Conservation (phyloP, 2,113 vertebrate genomes). For the Nerophis lumbriciformis region DNA sequence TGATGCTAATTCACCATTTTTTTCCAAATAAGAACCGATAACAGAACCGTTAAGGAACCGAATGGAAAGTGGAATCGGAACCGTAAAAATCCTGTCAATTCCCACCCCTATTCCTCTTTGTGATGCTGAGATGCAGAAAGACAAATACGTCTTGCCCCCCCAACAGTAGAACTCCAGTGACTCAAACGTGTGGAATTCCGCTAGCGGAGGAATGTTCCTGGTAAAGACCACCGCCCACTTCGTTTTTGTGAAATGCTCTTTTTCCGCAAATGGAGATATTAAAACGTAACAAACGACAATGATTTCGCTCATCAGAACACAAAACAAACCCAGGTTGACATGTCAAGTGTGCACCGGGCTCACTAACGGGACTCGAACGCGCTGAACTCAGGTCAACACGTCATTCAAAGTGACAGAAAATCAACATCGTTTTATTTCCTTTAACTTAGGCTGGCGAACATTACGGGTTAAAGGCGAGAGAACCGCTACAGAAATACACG, state of each 20-base stretch:
- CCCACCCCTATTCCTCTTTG: too few relatives aligned
- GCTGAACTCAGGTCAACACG: constrained; percentile 28
- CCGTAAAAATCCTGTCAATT: too few relatives aligned
- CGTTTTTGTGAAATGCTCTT: constrained; percentile 35
- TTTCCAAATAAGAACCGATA: too few relatives aligned
- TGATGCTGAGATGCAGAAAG: neutral
- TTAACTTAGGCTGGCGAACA: constrained; percentile 43
- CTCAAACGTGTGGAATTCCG: constrained; percentile 59
- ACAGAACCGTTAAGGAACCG: too few relatives aligned
- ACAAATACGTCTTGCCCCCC: neutral
- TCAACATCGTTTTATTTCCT: constrained; percentile 58
- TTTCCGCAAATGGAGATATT: neutral
- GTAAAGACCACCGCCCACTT: constrained; percentile 37
- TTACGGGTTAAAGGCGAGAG: constrained; percentile 12
- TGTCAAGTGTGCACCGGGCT: neutral
- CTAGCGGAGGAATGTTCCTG: constrained; percentile 35
- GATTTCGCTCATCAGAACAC: constrained; percentile 2
- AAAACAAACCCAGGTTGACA: constrained; percentile 5
- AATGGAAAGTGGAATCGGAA: too few relatives aligned
- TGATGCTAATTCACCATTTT: too few relatives aligned
- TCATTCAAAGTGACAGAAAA: constrained; percentile 40
- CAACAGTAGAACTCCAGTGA: constrained; percentile 41
- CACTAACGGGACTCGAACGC: constrained; percentile 61
- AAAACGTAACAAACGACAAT: neutral
- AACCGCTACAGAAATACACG: constrained; percentile 4